Percentiles rank a stretch among this genome's conserved stretches.
Conservation (phyloP, 1,140 invertebrate genomes). For the Anoplolepis gracilipes region DNA sequence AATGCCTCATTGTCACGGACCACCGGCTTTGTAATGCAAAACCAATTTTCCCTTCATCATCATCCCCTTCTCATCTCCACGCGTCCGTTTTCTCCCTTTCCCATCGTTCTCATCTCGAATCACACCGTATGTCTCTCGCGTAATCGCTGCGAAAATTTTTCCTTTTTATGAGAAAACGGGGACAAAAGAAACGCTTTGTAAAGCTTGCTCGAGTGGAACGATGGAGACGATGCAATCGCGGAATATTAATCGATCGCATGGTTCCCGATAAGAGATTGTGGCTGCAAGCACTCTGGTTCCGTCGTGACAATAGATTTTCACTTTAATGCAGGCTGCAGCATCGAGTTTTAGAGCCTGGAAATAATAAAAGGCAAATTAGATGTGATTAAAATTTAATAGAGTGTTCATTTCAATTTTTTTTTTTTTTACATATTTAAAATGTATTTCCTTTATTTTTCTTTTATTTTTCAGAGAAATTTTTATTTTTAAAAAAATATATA, state of each 20-base stretch:
- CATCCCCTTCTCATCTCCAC: slow-evolving; percentile 5
- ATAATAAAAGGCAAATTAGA: background rate
- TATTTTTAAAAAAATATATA: slow-evolving; percentile 1
- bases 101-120: background rate
- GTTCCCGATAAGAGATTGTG: slow-evolving; percentile 24
- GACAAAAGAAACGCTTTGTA: background rate
- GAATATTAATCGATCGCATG: slow-evolving; percentile 49
- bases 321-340: background rate
- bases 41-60: slow-evolving; percentile 52
- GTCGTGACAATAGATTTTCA: background rate
- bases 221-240: slow-evolving; percentile 32
- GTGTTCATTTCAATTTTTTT: background rate
- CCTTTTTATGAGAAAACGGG: slow-evolving; percentile 7
- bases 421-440: background rate
- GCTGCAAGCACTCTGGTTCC: background rate
- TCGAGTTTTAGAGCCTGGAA: background rate
- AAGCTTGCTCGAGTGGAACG: slow-evolving; percentile 19
- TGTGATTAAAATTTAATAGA: slow-evolving; percentile 15
- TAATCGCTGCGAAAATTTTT: slow-evolving; percentile 39
- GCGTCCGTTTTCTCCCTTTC: background rate
- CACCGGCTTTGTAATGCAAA: slow-evolving; percentile 73
- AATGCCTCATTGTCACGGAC: slow-evolving; percentile 65
- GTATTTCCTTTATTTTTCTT: background rate
- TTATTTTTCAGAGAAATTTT: background rate
- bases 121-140: slow-evolving; percentile 1